phyloP scores from a whole-genome alignment of 2,888 invertebrate species.

The Belgica antarctica region DNA sequence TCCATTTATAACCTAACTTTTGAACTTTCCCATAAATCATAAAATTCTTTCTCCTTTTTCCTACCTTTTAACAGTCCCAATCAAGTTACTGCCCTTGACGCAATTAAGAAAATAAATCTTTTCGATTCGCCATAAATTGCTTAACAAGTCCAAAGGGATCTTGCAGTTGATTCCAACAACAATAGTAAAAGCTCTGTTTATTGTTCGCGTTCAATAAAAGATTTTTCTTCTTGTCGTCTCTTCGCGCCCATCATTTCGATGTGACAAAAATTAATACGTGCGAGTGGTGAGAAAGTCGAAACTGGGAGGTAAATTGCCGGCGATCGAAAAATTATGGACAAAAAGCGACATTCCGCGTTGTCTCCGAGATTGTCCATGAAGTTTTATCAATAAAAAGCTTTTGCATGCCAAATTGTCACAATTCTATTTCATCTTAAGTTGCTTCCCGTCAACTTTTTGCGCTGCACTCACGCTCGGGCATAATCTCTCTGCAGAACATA shows the following conservation, averaged over 20 bases:
- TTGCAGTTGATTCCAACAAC: background rate
- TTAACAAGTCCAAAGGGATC: background rate
- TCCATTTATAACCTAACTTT: too few relatives aligned
- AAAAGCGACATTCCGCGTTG: too few relatives aligned
- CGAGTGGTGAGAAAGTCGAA: background rate
- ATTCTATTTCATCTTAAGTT: background rate
- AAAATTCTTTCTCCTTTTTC: too few relatives aligned
- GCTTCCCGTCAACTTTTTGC: too few relatives aligned
- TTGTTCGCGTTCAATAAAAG: background rate
- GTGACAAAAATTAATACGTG: conserved; percentile 7
- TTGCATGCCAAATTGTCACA: background rate
- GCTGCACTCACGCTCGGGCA: background rate
- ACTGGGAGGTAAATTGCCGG: conserved; percentile 21
- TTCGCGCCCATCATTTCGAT: background rate
- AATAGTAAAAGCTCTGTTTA: background rate
- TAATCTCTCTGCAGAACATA: background rate
- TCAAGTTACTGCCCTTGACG: too few relatives aligned
- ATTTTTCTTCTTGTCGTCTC: background rate
- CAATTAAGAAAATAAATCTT: conserved; percentile 16
- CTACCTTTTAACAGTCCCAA: too few relatives aligned
- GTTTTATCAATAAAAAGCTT: too few relatives aligned
- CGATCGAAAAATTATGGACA: background rate
- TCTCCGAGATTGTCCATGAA: too few relatives aligned
- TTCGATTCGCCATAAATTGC: conserved; percentile 7
- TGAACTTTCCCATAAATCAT: too few relatives aligned